Conservation (phyloP, 1,140 invertebrate genomes). For the Drosophila subpulchrella region DNA sequence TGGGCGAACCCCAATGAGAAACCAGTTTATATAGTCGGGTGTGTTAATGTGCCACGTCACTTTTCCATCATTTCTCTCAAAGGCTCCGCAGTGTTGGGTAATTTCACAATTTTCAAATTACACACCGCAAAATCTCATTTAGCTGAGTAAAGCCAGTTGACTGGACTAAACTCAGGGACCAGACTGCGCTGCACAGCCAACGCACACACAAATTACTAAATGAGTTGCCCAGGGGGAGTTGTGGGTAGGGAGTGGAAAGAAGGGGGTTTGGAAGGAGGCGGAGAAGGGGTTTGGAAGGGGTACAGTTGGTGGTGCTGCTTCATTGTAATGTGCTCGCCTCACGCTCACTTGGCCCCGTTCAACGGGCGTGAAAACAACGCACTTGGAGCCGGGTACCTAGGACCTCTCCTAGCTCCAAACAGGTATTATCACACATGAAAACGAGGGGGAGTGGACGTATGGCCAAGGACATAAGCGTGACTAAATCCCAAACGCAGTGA, state of each 20-base stretch:
- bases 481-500: slow-evolving; percentile 62
- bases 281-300: neutral
- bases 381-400: slow-evolving; percentile 24
- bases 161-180: slow-evolving; percentile 23
- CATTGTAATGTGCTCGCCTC: slow-evolving; percentile 47
- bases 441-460: neutral
- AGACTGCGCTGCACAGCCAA: neutral
- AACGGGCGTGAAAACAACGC: slow-evolving; percentile 57
- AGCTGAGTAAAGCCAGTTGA: slow-evolving; percentile 57
- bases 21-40: neutral
- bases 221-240: slow-evolving; percentile 21
- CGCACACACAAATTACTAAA: slow-evolving; percentile 45
- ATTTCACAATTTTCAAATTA: slow-evolving; percentile 60
- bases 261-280: neutral
- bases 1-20: slow-evolving; percentile 11
- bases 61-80: neutral
- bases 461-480: slow-evolving; percentile 62
- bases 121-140: slow-evolving; percentile 59
- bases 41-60: slow-evolving; percentile 29
- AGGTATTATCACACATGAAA: slow-evolving; percentile 51
- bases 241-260: neutral
- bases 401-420: slow-evolving; percentile 32
- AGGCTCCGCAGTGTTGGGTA: slow-evolving; percentile 32
- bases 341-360: slow-evolving; percentile 47
- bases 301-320: slow-evolving; percentile 4